These are phyloP conservation scores for Sebastes jordani DNA, from an alignment of 2,797 vertebrate genomes.

Conservation along the genomic window DNA sequence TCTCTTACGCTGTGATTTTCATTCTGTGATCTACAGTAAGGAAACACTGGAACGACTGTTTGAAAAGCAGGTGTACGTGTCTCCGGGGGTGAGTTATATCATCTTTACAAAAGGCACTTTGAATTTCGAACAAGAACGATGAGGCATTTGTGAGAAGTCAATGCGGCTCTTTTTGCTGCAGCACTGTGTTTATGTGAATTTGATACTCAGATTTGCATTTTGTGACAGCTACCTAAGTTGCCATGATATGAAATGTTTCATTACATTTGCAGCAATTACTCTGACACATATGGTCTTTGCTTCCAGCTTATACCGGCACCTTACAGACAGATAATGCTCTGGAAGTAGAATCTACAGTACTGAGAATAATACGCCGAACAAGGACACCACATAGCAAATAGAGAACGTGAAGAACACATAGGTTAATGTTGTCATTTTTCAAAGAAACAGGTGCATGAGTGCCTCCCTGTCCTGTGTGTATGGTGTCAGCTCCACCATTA, in stretches of 20 bases:
- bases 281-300: neutral
- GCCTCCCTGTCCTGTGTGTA: neutral
- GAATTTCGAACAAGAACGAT: neutral
- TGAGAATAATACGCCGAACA: neutral
- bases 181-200: neutral
- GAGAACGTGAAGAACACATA: neutral
- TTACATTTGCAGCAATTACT: neutral
- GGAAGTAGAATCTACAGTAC: neutral
- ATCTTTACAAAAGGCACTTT: slow-evolving; percentile 6
- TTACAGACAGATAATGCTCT: neutral
- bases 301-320: neutral
- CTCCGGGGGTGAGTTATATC: neutral
- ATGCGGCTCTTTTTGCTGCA: neutral
- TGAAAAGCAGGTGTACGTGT: neutral
- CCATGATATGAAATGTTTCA: neutral
- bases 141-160: neutral
- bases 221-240: neutral
- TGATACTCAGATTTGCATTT: neutral
- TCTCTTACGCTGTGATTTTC: neutral
- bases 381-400: neutral
- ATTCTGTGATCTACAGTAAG: neutral
- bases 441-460: neutral
- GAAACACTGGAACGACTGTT: neutral
- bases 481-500: neutral
- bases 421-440: neutral